Evolutionary conservation across 2,888 invertebrate species (phyloP).

Genomic region (Latrodectus elegans): DNA sequence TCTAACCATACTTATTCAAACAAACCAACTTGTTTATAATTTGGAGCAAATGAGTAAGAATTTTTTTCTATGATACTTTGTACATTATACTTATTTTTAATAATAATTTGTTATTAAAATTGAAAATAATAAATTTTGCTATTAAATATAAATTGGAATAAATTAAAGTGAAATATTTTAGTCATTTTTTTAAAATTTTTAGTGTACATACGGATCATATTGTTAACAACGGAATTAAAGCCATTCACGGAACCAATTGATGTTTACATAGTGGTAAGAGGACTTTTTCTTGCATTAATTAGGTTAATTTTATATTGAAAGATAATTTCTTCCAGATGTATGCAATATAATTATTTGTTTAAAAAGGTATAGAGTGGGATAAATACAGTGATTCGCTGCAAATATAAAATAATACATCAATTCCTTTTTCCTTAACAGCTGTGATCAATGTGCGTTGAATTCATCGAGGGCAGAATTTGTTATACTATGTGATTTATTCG

Average conservation of each 20-base stretch:
- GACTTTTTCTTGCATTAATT: too few species aligned
- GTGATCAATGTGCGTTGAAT: too few species aligned
- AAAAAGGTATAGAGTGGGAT: too few species aligned
- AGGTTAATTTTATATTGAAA: too few species aligned
- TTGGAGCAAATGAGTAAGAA: slow-evolving; percentile 70
- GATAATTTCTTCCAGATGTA: too few species aligned
- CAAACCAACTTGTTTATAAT: slow-evolving; percentile 76
- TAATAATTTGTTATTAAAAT: neutral
- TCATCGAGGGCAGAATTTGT: too few species aligned
- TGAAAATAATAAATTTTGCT: neutral
- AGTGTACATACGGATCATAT: slow-evolving; percentile 75
- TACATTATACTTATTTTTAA: neutral
- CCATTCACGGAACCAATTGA: slow-evolving; percentile 76
- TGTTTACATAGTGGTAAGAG: slow-evolving; percentile 75
- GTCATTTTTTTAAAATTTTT: slow-evolving; percentile 30
- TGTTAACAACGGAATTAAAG: slow-evolving; percentile 75
- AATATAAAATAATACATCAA: too few species aligned
- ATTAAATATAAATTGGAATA: neutral
- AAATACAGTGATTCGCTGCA: too few species aligned
- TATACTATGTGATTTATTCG: too few species aligned
- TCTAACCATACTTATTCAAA: slow-evolving; percentile 76
- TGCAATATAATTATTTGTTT: too few species aligned
- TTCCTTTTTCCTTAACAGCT: too few species aligned
- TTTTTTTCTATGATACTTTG: neutral
- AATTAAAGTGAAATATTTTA: neutral